Conservation (phyloP, 2,113 vertebrate genomes). For the Sorex araneus region DNA sequence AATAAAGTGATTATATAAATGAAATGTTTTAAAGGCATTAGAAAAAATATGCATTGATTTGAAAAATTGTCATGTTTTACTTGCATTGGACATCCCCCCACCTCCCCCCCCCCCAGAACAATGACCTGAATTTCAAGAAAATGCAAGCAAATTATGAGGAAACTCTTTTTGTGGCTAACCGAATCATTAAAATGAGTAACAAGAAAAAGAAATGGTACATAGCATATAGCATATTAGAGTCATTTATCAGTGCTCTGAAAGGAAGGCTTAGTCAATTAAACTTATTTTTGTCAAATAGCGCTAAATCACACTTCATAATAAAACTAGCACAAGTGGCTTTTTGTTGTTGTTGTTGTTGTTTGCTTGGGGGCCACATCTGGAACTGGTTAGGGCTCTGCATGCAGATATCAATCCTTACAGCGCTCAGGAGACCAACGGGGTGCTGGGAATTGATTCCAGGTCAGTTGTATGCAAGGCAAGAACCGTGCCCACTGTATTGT, state of each 20-base stretch:
- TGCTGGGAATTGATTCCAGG: too few species aligned
- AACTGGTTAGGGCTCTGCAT: too few species aligned
- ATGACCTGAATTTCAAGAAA: background rate
- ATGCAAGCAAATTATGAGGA: background rate
- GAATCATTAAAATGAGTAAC: background rate
- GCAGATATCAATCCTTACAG: too few species aligned
- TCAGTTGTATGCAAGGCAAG: too few species aligned
- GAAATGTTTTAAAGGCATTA: slow-evolving; percentile 20
- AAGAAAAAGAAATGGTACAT: background rate
- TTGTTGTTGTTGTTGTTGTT: too few species aligned
- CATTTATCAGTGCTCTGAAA: background rate
- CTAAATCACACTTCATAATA: background rate
- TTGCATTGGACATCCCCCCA: background rate
- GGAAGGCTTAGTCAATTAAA: background rate
- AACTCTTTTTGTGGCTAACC: background rate
- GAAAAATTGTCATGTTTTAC: background rate
- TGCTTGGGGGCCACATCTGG: too few species aligned
- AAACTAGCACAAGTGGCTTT: background rate
- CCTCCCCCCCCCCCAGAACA: background rate
- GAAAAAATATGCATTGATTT: background rate
- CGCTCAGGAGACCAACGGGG: too few species aligned
- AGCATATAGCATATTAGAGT: background rate
- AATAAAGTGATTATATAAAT: slow-evolving; percentile 54
- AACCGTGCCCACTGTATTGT: too few species aligned
- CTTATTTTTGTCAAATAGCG: background rate